Evolutionary conservation across 2,888 invertebrate genomes (phyloP).

Genomic region (Drosophila nigricruria): DNA sequence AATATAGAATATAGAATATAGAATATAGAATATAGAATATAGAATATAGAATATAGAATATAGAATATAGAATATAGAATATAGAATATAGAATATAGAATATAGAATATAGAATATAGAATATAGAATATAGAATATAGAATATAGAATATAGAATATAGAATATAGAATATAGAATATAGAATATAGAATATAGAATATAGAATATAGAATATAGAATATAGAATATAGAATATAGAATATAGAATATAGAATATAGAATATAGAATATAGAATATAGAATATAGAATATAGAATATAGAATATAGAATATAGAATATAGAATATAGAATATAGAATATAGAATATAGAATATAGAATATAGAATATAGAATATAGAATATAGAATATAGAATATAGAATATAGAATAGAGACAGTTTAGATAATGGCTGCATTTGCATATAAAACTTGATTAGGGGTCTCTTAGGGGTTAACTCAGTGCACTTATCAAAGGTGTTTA

Average conservation of each 20-base stretch:
- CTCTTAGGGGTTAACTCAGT: background rate
- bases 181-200: background rate
- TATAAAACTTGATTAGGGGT: background rate
- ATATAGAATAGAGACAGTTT: background rate
- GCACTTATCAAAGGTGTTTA: slow-evolving; percentile 36
- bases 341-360: slow-evolving; percentile 2
- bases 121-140: slow-evolving; percentile 2
- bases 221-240: background rate
- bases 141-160: background rate
- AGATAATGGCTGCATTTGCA: no score
- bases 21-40: slow-evolving; percentile 1
- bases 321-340: background rate
- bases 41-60: slow-evolving; percentile 11
- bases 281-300: background rate
- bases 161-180: background rate
- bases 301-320: background rate
- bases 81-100: slow-evolving; percentile 8
- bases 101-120: slow-evolving; percentile 9
- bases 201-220: background rate
- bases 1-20: slow-evolving; percentile 6
- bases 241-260: background rate
- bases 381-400: background rate
- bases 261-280: background rate
- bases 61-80: slow-evolving; percentile 4
- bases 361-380: slow-evolving; percentile 7